These are phyloP conservation scores for Temnopleurus reevesii DNA, from an alignment of 53 echinoderm and acorn worm genomes.

Conservation along the genomic window DNA sequence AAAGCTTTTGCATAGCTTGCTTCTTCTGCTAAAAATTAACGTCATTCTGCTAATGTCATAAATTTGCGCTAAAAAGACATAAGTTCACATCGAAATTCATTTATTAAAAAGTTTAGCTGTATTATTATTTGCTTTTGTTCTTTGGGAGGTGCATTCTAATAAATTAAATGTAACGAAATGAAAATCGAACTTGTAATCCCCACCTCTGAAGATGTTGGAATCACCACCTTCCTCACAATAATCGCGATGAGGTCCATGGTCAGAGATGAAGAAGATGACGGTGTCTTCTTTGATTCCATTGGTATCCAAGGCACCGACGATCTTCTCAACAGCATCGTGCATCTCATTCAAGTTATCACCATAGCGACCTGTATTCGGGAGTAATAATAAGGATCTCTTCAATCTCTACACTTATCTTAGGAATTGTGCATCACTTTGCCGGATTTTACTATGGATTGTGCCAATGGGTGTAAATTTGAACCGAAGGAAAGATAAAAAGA, in stretches of 20 bases:
- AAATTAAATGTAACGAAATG: too few species aligned
- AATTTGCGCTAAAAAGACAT: neutral
- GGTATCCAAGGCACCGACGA: slow-evolving; percentile 51
- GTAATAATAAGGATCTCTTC: neutral
- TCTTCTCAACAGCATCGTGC: slow-evolving; percentile 66
- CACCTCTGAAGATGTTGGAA: slow-evolving; percentile 74
- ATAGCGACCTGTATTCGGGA: slow-evolving; percentile 62
- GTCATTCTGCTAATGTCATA: neutral
- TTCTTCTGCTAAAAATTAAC: too few species aligned
- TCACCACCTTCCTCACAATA: slow-evolving; percentile 73
- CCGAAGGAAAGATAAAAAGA: too few species aligned
- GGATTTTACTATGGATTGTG: too few species aligned
- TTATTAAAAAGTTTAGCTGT: neutral
- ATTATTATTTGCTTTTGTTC: neutral
- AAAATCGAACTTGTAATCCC: neutral
- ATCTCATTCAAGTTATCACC: slow-evolving; percentile 81
- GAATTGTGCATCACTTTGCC: too few species aligned
- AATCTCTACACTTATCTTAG: neutral
- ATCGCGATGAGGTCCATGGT: slow-evolving; percentile 77
- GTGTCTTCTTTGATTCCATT: slow-evolving; percentile 66
- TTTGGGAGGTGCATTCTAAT: too few species aligned
- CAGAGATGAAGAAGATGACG: slow-evolving; percentile 71
- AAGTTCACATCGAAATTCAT: neutral
- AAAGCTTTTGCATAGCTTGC: too few species aligned
- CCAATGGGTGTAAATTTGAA: neutral